These are phyloP conservation scores for Aporrectodea caliginosa DNA, from an alignment of 1,140 invertebrate genomes.

Conservation along the genomic window DNA sequence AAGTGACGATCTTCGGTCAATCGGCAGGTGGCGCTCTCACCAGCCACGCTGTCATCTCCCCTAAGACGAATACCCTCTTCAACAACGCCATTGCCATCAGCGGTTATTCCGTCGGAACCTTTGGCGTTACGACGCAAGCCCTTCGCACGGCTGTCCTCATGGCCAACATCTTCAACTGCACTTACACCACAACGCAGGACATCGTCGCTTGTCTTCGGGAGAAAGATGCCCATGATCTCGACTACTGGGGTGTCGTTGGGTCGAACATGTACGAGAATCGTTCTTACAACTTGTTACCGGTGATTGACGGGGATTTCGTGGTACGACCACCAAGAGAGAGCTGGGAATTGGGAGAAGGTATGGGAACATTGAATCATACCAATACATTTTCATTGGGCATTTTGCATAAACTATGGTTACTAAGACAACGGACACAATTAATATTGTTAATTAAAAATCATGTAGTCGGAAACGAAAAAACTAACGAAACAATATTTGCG, in stretches of 20 bases:
- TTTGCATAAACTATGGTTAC: neutral
- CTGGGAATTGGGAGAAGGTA: neutral
- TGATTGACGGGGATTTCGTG: conserved; percentile 23
- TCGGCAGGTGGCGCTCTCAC: conserved; percentile 35
- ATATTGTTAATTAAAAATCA: too few relatives aligned
- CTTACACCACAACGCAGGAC: conserved; percentile 1
- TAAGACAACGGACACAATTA: too few relatives aligned
- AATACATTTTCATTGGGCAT: too few relatives aligned
- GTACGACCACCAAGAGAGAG: conserved; percentile 20
- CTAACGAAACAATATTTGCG: too few relatives aligned
- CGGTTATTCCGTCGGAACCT: neutral
- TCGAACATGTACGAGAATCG: neutral
- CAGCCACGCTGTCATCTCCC: conserved; percentile 5
- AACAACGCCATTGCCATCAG: conserved; percentile 6
- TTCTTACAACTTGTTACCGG: conserved; percentile 3
- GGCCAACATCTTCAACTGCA: conserved; percentile 6
- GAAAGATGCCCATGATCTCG: conserved; percentile 1
- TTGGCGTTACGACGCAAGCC: neutral
- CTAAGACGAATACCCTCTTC: conserved; percentile 3
- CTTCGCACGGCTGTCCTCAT: neutral
- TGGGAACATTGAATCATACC: conserved; percentile 15
- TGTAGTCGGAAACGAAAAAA: too few relatives aligned
- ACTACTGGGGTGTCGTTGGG: conserved; percentile 7
- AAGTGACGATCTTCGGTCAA: conserved; percentile 43
- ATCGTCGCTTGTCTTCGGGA: conserved; percentile 15